These are phyloP conservation scores for Argya squamiceps DNA, from an alignment of 2,797 vertebrate genomes.

Conservation along the genomic window DNA sequence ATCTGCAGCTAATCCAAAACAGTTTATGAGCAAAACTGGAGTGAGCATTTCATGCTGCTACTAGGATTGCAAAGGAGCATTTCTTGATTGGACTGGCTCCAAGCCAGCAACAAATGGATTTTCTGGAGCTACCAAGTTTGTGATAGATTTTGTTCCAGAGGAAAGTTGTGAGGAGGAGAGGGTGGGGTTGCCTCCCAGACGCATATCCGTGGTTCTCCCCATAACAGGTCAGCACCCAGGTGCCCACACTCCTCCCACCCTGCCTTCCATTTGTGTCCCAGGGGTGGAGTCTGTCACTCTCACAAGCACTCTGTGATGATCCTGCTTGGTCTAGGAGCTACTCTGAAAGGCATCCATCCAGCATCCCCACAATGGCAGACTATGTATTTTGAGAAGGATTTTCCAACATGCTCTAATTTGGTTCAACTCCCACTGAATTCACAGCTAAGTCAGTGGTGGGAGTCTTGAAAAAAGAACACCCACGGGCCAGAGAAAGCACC, in stretches of 20 bases:
- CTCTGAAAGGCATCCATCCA: constrained; percentile 1
- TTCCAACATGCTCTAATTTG: not conserved
- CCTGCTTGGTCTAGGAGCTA: not conserved
- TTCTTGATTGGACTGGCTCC: not conserved
- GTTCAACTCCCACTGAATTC: constrained; percentile 34
- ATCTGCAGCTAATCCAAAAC: constrained; percentile 11
- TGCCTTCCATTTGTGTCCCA: not conserved
- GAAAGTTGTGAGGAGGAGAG: not conserved
- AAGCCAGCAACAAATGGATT: not conserved
- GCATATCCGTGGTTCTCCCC: rapidly evolving
- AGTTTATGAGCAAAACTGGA: not conserved
- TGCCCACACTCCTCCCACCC: not conserved
- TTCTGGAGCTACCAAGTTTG: not conserved
- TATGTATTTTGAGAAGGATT: not conserved
- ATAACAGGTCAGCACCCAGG: rapidly evolving
- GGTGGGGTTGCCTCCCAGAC: not conserved
- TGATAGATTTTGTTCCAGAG: not conserved
- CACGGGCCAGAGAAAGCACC: not conserved
- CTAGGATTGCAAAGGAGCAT: not conserved
- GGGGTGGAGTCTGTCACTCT: not conserved
- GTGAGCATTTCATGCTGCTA: not conserved
- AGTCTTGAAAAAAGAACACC: not conserved
- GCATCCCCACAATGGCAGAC: not conserved
- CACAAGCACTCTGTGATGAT: rapidly evolving
- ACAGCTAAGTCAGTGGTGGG: constrained; percentile 4